phyloP scores from a whole-genome alignment of 2,113 vertebrate genomes.

The Tetrax tetrax region DNA sequence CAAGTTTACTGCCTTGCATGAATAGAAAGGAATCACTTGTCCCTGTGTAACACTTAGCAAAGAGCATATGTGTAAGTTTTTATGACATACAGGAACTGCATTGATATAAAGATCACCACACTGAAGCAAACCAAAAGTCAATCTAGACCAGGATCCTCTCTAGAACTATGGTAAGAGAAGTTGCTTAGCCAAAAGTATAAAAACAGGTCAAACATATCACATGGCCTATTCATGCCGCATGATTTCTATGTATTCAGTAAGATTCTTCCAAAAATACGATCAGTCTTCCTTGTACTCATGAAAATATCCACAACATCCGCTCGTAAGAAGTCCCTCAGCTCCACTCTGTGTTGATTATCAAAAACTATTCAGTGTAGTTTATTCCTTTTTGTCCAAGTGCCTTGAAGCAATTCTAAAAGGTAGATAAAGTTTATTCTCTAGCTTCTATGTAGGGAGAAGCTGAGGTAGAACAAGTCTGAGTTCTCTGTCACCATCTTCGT shows the following conservation, averaged over 20 bases:
- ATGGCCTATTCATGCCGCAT: neutral
- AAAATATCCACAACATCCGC: neutral
- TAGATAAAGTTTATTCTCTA: neutral
- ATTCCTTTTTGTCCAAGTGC: neutral
- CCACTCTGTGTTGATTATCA: neutral
- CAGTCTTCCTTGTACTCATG: neutral
- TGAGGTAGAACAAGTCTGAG: neutral
- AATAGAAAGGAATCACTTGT: constrained; percentile 3
- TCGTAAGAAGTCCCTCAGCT: neutral
- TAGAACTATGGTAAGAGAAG: neutral
- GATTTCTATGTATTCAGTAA: neutral
- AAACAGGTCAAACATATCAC: neutral
- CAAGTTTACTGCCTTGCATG: neutral
- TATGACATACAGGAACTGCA: neutral
- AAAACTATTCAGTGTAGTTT: neutral
- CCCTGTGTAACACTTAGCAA: neutral
- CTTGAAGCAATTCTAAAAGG: neutral
- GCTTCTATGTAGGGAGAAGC: neutral
- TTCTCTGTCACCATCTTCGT: neutral
- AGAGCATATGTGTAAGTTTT: neutral
- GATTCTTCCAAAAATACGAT: neutral
- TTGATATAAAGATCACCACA: neutral
- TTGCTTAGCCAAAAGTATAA: neutral
- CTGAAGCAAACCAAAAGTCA: neutral
- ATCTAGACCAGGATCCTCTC: neutral